A percentile compares a stretch with the other conserved stretches of the same genome.
phyloP scores from a whole-genome alignment of 1,140 invertebrate species.

The Bradysia coprophila region DNA sequence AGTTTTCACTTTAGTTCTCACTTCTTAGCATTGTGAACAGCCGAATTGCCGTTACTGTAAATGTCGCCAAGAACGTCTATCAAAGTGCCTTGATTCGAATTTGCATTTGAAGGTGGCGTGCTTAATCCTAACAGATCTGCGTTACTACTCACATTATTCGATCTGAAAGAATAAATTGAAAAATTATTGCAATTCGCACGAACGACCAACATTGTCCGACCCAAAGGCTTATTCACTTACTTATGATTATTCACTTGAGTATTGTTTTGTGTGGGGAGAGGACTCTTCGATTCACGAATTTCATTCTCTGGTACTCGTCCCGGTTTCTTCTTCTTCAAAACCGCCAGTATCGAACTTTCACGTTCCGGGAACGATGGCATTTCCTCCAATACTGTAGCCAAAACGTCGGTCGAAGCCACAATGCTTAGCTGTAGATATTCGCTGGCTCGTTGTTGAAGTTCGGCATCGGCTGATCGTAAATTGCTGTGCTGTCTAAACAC shows the following conservation, averaged over 20 bases:
- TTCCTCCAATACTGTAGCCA: constrained; percentile 97
- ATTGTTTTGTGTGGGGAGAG: constrained; percentile 33
- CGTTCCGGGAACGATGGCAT: constrained; percentile 99
- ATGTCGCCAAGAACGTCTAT: constrained; percentile 85
- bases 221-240: no score
- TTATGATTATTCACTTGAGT: constrained; percentile 30
- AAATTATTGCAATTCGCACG: constrained; percentile 2
- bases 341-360: constrained; percentile 92
- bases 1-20: no score
- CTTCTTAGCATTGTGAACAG: constrained; percentile 65
- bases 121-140: constrained; percentile 71
- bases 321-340: constrained; percentile 96
- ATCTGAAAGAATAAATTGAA: constrained; percentile 4
- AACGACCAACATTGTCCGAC: background rate
- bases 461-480: constrained; percentile 90
- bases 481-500: constrained; percentile 94
- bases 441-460: constrained; percentile 93
- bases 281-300: constrained; percentile 60
- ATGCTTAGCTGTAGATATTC: constrained; percentile 96
- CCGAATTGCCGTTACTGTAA: constrained; percentile 44
- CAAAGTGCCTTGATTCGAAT: constrained; percentile 35
- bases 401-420: constrained; percentile 89
- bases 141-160: constrained; percentile 24
- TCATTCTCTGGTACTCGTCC: constrained; percentile 74
- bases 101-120: constrained; percentile 53